phyloP scores from a whole-genome alignment of 1,140 invertebrate genomes.

The Aphis craccivora region DNA sequence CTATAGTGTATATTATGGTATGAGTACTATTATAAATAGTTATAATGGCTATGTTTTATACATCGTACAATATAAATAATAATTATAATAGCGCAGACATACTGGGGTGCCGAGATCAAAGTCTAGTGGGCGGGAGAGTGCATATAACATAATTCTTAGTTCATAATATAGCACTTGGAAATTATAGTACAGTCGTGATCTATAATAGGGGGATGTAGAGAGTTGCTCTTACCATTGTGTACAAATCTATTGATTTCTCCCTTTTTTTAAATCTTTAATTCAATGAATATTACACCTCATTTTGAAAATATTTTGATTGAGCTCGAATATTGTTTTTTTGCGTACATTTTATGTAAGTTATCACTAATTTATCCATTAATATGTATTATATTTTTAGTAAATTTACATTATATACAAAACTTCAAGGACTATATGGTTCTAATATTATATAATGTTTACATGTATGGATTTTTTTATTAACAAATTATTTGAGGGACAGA shows the following conservation, averaged over 20 bases:
- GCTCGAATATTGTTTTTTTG: background rate
- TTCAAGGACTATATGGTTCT: background rate
- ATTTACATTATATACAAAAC: background rate
- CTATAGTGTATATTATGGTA: too few species aligned
- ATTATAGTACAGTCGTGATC: too few species aligned
- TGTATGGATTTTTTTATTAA: too few species aligned
- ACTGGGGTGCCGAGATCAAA: too few species aligned
- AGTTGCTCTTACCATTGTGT: too few species aligned
- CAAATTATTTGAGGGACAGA: background rate
- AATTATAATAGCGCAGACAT: background rate
- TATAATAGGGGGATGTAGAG: too few species aligned
- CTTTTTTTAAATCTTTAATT: background rate
- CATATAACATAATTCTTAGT: too few species aligned
- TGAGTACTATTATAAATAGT: too few species aligned
- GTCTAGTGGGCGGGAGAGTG: too few species aligned
- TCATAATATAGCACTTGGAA: too few species aligned
- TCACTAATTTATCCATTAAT: background rate
- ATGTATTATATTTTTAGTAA: constrained; percentile 4
- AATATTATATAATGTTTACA: background rate
- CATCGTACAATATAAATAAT: background rate
- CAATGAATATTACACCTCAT: background rate
- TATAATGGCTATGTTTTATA: too few species aligned
- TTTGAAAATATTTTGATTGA: background rate
- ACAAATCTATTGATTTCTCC: too few species aligned
- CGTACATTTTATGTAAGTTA: background rate